Evolutionary conservation across 2,113 vertebrate species (phyloP).

Genomic region (Salminus brasiliensis): DNA sequence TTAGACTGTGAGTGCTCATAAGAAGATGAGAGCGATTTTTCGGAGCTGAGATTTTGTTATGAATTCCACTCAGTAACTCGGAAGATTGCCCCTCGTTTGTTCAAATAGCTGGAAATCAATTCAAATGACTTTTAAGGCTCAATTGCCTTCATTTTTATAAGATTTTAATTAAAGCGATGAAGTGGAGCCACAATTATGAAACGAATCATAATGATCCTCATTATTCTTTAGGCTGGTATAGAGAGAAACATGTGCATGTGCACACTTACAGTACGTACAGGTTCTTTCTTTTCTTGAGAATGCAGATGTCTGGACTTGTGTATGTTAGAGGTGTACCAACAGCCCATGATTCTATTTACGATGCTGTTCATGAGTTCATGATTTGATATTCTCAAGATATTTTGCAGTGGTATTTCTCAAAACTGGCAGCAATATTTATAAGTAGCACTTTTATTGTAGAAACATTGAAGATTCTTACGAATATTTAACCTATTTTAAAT

Average conservation of each 20-base stretch:
- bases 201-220: background rate
- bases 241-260: background rate
- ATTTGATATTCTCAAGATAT: no score
- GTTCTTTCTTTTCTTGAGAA: no score
- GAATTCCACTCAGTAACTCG: background rate
- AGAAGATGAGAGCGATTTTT: background rate
- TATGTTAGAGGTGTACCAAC: no score
- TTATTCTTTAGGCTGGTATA: background rate
- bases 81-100: background rate
- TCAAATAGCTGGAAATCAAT: background rate
- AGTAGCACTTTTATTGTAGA: no score
- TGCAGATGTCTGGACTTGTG: no score
- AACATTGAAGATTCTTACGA: no score
- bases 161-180: background rate
- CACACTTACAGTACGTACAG: no score
- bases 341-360: no score
- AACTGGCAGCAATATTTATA: no score
- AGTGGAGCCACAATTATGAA: background rate
- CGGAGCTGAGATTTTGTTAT: background rate
- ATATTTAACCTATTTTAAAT: no score
- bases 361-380: no score
- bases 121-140: background rate
- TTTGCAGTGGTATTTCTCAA: no score
- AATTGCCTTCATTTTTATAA: background rate
- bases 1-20: background rate